Evolutionary conservation across 2,888 invertebrate genomes (phyloP), one percentile per base, ranked within the genome.

Genomic region (Vanessa cardui): DNA sequence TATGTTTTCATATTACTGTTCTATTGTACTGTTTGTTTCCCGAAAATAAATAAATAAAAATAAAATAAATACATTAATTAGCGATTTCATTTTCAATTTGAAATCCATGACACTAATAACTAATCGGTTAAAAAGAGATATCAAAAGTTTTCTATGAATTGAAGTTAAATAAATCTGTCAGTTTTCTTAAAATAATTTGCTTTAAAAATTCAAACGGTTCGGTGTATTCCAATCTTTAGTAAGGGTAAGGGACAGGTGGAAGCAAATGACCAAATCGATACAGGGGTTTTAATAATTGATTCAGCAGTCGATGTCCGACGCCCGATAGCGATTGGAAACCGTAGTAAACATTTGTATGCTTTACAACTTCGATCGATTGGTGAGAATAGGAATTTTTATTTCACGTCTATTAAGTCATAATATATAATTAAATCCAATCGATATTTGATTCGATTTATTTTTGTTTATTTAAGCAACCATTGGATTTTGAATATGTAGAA

Each of bases 201-300:
- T 54, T 16, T 16, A 26, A 31, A 26, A 44, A 44, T 33, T 56
- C n/a, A 56, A 56, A 56, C 18, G 2, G 49, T 49, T 54, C n/a
- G 33, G 61, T 87, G 76, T 78, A 70, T 44, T 77, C 59, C 70
- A 59, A 72, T 58, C 80, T 65, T 74, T 77, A 79, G 70, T 66
- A 76, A 79, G 74, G 78, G 82, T 80, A 86, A 83, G 81, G 83
- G 83, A 81, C 82, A 80, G 82, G 74, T 78, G 80, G 83, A 86
- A 84, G 85, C 83, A 87, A 89, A 87, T 85, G 82, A 86, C 86
- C 85, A 82, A 80, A 91, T 90, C 90, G 85, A 90, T 90, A 88
- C 75, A 72, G 73, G 73, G 75, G 75, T 81, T 80, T 84, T 78
- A 84, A 84, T 84, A 84, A 83, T 84, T 81, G 78, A 84, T 83